Percentiles rank a stretch among this genome's conserved stretches.
phyloP scores from a whole-genome alignment of 2,113 vertebrate genomes.

The Anarrhichthys ocellatus region DNA sequence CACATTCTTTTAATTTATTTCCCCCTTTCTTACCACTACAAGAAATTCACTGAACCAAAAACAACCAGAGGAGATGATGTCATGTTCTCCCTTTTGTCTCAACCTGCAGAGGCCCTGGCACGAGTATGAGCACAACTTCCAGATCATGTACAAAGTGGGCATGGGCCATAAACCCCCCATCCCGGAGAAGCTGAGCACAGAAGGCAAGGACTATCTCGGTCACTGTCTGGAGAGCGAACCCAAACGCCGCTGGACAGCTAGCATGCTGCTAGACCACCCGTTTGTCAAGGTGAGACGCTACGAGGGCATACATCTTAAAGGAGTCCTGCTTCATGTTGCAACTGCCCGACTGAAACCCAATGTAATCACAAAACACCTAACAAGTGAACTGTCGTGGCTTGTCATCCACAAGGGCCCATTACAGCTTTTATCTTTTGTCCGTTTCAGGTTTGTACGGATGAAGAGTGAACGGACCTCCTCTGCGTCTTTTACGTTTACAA shows the following conservation, averaged over 20 bases:
- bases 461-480: conserved; percentile 88
- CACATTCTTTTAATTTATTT: not conserved
- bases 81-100: not conserved
- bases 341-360: not conserved
- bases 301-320: not conserved
- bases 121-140: conserved; percentile 99
- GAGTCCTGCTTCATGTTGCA: not conserved
- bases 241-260: conserved; percentile 95
- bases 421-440: conserved; percentile 12
- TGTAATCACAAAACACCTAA: not conserved
- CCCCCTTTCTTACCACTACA: not conserved
- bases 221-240: conserved; percentile 98
- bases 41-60: not conserved
- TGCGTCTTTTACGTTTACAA: conserved; percentile 79
- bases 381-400: not conserved
- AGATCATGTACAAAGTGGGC: conserved; percentile 99
- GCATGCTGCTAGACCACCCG: conserved; percentile 95
- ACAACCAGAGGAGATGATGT: not conserved
- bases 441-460: conserved; percentile 96
- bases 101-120: conserved; percentile 94
- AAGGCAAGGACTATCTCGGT: conserved; percentile 96
- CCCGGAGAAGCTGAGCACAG: conserved; percentile 95
- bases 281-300: conserved; percentile 93
- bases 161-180: conserved; percentile 99
- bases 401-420: not conserved